A percentile compares a stretch with the other conserved stretches of the same genome.
Evolutionary conservation across 2,888 invertebrate species (phyloP).

Genomic region (Macaria liturata): DNA sequence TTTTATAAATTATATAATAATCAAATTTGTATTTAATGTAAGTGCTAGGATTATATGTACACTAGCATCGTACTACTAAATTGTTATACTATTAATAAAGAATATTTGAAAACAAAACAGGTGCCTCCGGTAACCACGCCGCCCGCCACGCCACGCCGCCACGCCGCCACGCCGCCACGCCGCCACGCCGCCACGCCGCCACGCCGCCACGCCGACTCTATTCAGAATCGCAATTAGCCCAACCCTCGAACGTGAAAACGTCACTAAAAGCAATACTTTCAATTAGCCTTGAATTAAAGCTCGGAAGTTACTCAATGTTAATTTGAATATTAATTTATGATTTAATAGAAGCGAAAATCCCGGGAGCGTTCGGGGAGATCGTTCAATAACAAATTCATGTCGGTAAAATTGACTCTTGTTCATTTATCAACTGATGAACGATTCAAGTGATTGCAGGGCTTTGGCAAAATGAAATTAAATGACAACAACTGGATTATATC

Average conservation of each 20-base stretch:
- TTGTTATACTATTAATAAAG: too few relatives aligned
- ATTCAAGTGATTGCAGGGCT: slow-evolving; percentile 25
- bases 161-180: slow-evolving; percentile 42
- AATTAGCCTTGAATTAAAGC: slow-evolving; percentile 38
- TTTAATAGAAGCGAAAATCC: slow-evolving; percentile 40
- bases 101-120: too few relatives aligned
- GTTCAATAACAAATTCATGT: slow-evolving; percentile 35
- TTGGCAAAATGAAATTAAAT: slow-evolving; percentile 18
- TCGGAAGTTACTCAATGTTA: slow-evolving; percentile 44
- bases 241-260: slow-evolving; percentile 49
- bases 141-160: too few relatives aligned
- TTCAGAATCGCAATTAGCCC: slow-evolving; percentile 70
- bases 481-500: too few relatives aligned
- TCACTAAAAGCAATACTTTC: slow-evolving; percentile 41
- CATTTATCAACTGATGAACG: slow-evolving; percentile 31
- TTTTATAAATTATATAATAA: too few relatives aligned
- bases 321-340: slow-evolving; percentile 48
- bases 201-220: slow-evolving; percentile 34
- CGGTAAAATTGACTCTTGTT: slow-evolving; percentile 35
- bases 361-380: slow-evolving; percentile 22
- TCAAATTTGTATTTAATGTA: too few relatives aligned
- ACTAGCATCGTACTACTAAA: too few relatives aligned
- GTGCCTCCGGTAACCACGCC: too few relatives aligned
- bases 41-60: too few relatives aligned
- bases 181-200: too few relatives aligned